Base-by-base conservation (phyloP, 2,113 vertebrate genomes). In the Ancistrus triradiatus region DNA sequence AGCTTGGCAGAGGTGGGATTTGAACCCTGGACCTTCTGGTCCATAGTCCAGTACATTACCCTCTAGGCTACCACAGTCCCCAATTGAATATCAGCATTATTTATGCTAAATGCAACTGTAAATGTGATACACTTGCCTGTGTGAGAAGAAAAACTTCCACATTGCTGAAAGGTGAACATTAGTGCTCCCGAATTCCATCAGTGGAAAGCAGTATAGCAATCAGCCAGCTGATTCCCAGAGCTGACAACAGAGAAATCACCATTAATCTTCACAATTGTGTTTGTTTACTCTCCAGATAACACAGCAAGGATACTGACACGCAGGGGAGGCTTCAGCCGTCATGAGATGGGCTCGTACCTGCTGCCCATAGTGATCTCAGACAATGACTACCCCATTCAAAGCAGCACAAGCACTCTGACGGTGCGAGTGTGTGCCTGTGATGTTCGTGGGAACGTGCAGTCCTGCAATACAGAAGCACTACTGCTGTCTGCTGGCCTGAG, bases 321-420 rank as follows among this genome's bases (percentile, higher is more conserved):
- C 65, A 86, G 92, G 60, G 92, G 92, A 10, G 91, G 95, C 14
- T 98, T 97, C 78, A 94, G 87, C 24, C 87, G 95, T 10, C 90
- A 92, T 1, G 94, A 98, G 84, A 91, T 92, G 78, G 95, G 85
- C 66, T 83, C 87, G 31, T 97, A 97, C 65, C 85, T 97, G 51
- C 81, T 98, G 58, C 95, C 95, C 0, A 90, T 99, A 27, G 92
- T 98, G 66, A 98, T 99, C 69, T 98, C 95, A 0, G 93, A 97
- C 82, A 95, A 93, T 0, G 93, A 95, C 66, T 95, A 94, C 76
- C 94, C 94, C 0, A 94, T 95, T 24, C 94, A 95, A 84, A 96
- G 91, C 83, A 95, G 93, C 81, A 95, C 93, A 0, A 92, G 92
- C 47, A 95, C 92, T 0, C 81, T 95, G 61, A 87, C 91, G 0